These are phyloP conservation scores for Tetramorium bicarinatum DNA, from an alignment of 2,888 invertebrate species.

Conservation along the genomic window DNA sequence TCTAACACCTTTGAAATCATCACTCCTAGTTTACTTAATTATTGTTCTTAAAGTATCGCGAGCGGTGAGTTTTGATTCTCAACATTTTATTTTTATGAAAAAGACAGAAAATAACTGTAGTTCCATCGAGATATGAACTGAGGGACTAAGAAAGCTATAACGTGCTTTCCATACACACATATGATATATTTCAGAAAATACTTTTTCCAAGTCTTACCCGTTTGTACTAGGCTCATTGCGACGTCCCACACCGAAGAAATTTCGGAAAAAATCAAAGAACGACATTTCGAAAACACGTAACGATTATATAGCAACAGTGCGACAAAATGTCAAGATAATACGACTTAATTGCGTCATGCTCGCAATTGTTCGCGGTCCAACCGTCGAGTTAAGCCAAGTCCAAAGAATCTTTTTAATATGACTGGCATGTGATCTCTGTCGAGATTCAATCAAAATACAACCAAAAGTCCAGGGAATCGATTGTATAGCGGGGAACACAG, in stretches of 20 bases:
- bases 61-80: not conserved
- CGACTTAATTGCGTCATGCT: constrained; percentile 21
- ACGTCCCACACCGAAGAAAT: constrained; percentile 73
- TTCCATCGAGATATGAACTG: not conserved
- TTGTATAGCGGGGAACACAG: too few species aligned
- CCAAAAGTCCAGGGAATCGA: too few species aligned
- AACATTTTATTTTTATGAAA: not conserved
- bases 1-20: not conserved
- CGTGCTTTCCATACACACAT: not conserved
- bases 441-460: too few species aligned
- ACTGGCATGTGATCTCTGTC: too few species aligned
- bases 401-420: too few species aligned
- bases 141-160: not conserved
- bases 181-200: not conserved
- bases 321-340: not conserved
- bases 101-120: not conserved
- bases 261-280: constrained; percentile 78
- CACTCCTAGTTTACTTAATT: not conserved
- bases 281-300: constrained; percentile 73
- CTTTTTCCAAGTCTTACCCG: constrained; percentile 69
- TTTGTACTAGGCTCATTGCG: constrained; percentile 68
- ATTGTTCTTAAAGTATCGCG: not conserved
- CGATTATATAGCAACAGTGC: not conserved
- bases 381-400: too few species aligned
- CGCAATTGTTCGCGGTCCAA: not conserved